Evolutionary conservation across 2,113 vertebrate genomes (phyloP).

Genomic region (Clarias magur): DNA sequence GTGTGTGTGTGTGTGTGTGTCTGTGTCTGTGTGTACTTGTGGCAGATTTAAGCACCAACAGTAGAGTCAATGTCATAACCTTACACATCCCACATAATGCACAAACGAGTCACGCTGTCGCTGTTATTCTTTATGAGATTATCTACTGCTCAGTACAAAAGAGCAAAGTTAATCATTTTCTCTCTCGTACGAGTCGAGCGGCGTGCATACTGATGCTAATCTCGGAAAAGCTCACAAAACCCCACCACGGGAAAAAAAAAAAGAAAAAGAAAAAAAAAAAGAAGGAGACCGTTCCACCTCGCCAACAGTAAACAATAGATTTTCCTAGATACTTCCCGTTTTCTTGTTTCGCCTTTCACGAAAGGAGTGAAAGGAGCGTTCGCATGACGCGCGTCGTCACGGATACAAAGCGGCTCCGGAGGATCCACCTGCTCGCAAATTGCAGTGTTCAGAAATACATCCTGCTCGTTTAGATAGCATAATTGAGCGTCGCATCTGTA

Average conservation of each 20-base stretch:
- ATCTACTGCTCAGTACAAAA: background rate
- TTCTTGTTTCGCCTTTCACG: slow-evolving; percentile 16
- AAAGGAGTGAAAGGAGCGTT: slow-evolving; percentile 15
- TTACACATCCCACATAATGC: slow-evolving; percentile 43
- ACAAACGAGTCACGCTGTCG: slow-evolving; percentile 55
- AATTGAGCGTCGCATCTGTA: slow-evolving; percentile 63
- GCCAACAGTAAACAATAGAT: slow-evolving; percentile 1
- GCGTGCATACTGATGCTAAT: background rate
- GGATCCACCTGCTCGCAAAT: slow-evolving; percentile 65
- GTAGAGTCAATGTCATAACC: slow-evolving; percentile 44
- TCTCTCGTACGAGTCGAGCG: background rate
- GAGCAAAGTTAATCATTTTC: slow-evolving; percentile 7
- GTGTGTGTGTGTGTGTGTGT: slow-evolving; percentile 45
- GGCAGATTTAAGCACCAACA: slow-evolving; percentile 60
- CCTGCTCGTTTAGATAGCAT: slow-evolving; percentile 54
- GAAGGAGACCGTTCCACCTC: slow-evolving; percentile 10
- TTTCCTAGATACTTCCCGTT: slow-evolving; percentile 1
- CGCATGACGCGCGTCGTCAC: slow-evolving; percentile 3
- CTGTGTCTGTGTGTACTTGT: slow-evolving; percentile 34
- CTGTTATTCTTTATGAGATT: slow-evolving; percentile 36
- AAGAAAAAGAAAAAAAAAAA: slow-evolving; percentile 16
- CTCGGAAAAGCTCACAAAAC: background rate
- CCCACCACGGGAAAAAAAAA: background rate
- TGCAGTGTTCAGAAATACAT: slow-evolving; percentile 54
- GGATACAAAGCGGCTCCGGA: slow-evolving; percentile 57